Evolutionary conservation across 2,113 vertebrate genomes (phyloP).

Genomic region (Ictalurus punctatus): DNA sequence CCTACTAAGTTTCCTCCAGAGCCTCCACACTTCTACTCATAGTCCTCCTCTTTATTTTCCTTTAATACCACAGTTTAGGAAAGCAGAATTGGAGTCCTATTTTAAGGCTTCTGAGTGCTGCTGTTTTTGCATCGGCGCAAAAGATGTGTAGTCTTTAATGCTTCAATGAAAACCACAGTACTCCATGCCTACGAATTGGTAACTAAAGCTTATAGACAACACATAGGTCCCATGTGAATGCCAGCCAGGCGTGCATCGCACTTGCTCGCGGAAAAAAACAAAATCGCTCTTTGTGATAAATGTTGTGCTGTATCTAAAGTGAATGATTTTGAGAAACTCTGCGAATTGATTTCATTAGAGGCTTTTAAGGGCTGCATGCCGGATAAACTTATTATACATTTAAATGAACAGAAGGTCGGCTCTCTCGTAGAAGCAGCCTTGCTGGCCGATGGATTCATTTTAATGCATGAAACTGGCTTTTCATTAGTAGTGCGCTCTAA

Average conservation of each 20-base stretch:
- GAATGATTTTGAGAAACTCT: not conserved
- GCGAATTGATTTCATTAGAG: not conserved
- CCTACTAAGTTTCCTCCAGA: not conserved
- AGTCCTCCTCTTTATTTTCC: not conserved
- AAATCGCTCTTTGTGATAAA: not conserved
- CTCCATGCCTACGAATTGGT: not conserved
- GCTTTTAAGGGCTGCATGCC: slow-evolving; percentile 5
- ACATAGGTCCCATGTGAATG: not conserved
- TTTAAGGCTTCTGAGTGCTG: not conserved
- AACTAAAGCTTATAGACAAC: slow-evolving; percentile 8
- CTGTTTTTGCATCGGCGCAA: not conserved
- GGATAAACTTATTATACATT: not conserved
- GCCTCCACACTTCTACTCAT: not conserved
- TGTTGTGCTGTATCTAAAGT: not conserved
- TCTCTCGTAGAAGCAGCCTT: not conserved
- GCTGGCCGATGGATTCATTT: not conserved
- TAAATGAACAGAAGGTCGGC: not conserved
- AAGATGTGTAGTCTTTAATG: not conserved
- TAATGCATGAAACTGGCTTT: slow-evolving; percentile 14
- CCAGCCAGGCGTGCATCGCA: not conserved
- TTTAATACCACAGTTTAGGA: not conserved
- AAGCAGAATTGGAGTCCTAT: not conserved
- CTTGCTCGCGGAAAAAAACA: too few relatives aligned
- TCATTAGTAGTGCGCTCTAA: slow-evolving; percentile 15
- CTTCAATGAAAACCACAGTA: not conserved